A percentile compares a stretch with the other conserved stretches of the same genome.
Evolutionary conservation across 2,113 vertebrate species (phyloP).

Genomic region (Panthera leo): DNA sequence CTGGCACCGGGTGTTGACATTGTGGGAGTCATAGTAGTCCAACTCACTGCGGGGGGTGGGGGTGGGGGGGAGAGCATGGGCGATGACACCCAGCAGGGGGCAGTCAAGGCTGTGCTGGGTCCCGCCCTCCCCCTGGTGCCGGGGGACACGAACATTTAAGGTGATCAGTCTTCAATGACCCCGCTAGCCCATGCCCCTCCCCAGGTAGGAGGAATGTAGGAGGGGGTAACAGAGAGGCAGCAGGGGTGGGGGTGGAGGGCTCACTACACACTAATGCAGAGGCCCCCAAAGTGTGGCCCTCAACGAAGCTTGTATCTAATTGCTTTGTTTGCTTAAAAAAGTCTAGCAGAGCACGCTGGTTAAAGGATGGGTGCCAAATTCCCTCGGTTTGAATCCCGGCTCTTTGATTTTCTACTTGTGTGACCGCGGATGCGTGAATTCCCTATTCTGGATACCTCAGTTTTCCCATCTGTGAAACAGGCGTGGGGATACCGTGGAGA

Average conservation of each 20-base stretch:
- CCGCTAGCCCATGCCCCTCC: not conserved
- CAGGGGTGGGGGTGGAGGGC: not conserved
- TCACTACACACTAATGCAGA: rapidly evolving
- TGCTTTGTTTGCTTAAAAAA: too few relatives aligned
- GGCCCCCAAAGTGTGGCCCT: not conserved
- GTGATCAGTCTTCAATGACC: rapidly evolving
- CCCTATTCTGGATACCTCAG: not conserved
- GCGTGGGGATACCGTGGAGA: not conserved
- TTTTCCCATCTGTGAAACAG: not conserved
- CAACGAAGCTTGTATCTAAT: rapidly evolving
- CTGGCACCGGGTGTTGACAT: constrained; percentile 94
- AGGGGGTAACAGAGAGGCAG: not conserved
- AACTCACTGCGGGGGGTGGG: constrained; percentile 86
- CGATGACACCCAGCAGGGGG: not conserved
- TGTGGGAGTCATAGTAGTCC: constrained; percentile 96
- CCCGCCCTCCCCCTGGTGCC: rapidly evolving
- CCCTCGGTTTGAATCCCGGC: not conserved
- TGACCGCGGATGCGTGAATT: rapidly evolving
- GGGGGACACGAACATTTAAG: not conserved
- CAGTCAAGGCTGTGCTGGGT: rapidly evolving
- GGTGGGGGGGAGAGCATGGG: not conserved
- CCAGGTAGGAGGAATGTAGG: not conserved
- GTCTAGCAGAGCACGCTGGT: not conserved
- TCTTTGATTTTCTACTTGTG: not conserved
- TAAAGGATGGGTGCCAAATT: not conserved